Evolutionary conservation across 2,113 vertebrate species (phyloP), one percentile per base, ranked within the genome.

Genomic region (Ariopsis seemanni): DNA sequence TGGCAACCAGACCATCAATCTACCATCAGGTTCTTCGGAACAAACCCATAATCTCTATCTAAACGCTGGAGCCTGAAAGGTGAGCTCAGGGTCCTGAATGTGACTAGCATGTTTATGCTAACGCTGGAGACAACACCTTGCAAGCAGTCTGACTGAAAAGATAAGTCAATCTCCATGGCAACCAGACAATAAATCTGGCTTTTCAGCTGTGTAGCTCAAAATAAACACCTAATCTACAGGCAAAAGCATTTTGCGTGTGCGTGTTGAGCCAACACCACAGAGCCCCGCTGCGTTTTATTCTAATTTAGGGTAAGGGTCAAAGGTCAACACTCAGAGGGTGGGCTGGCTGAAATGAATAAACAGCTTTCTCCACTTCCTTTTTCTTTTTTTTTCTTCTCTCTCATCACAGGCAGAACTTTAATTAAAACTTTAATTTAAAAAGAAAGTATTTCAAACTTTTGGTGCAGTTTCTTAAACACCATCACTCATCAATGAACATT

Each of bases 181-280:
- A 65, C 81, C 82, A 62, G 72, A 82, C 93, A 91, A 92, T 92
- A 92, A 88, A 94, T 93, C 84, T 92, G 88, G 89, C 89, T 75
- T 91, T 93, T 91, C 86, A 78, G 92, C 18, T 15, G 60, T 30
- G 52, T 17, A 50, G 58, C 78, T 63, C 15, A 42, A 81, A 85
- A 48, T 84, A 82, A 87, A 90, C n/a, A 48, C 58, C 12, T 85
- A 86, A 86, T 80, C 85, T 80, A 82, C 17, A 34, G 55, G 57
- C 84, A 55, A 90, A 89, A 87, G 62, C 74, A 71, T 82, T 50
- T 50, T 77, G 72, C 0, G 1, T 75, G 57, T 89, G 86, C 67
- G 81, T 86, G 86, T 82, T 69, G 86, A 85, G 30, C 57, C 53
- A 62, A 90, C 12, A 42, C 65, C n/a, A 18, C 52, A 85, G 81